Base-by-base conservation (phyloP, 1,140 invertebrate genomes). In the Oedothorax gibbosus region DNA sequence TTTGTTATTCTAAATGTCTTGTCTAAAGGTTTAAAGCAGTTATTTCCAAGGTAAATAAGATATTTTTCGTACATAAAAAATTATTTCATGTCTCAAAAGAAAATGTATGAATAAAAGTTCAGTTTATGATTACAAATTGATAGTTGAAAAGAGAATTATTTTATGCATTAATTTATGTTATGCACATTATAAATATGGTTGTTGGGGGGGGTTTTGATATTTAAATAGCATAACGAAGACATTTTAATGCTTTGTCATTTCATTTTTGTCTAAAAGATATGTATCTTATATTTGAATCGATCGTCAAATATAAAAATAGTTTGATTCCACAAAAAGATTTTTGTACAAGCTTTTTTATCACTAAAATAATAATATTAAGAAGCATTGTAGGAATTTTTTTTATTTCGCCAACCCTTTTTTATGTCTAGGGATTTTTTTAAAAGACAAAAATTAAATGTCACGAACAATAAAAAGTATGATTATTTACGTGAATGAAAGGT, bases 101-200 rank as follows among this genome's bases (percentile, higher is more conserved):
- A 57, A 75, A 21, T 56, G 54, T n/a, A 21, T 60, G 54, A 75
- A 75, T 75, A 75, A 75, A 57, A 71, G 54, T 53, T 71, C n/a
- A 75, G 54, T 75, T 75, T 75, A 75, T 57, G 53, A 21, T 75
- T 57, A 56, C 72, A 75, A 75, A 75, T 75, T 75, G 72, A 75
- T 75, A 56, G 12, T 75, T 75, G 53, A 75, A 75, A 51, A 20
- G 7, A 20, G 56, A 75, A 75, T 75, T 75, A 53, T 35, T 35
- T 35, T 35, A 35, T 35, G n/a, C 35, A 35, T 35, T 5, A 35
- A 35, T 35, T 35, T 35, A 35, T 35, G 35, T 35, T 35, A 35
- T 35, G 35, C 35, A 35, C 35, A 35, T 35, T 35, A 1, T 35
- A 5, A 35, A 35, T 5, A 5, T 5, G 35, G 35, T 35, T 35